Base-by-base conservation (phyloP, 2,888 invertebrate species). In the Drosophila yooni region DNA sequence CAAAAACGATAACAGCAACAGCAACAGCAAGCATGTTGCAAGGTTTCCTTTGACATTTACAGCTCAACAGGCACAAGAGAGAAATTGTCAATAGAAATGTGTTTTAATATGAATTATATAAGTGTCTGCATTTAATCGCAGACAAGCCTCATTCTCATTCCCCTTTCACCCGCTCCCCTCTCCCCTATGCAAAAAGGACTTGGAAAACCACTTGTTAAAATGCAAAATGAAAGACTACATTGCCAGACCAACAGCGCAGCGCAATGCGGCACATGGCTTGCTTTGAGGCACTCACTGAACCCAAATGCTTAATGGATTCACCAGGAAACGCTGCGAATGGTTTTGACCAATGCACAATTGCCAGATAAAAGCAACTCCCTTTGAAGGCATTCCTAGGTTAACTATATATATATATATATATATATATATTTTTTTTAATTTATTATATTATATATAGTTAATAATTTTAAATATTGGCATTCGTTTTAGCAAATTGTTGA, bases 11-110 rank as follows among this genome's bases (percentile, higher is more conserved):
- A 27, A 50, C 40, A 40, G n/a, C 40, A 8, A 40, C 15, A 50
- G 18, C 21, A 43, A 43, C 43, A 43, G 43, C 48, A 46, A 15
- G 46, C 50, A 50, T 50, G 48, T 48, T 27, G 48, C 48, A 48
- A 48, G 50, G 50, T 29, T 29, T 7, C 27, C 10, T 29, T 11
- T 50, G 27, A 18, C 15, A 50, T 27, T 50, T 50, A 18, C 18
- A 50, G 50, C 50, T 50, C 50, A 50, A 50, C 50, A 50, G 50
- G 50, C 50, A 27, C 25, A 18, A 27, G 2, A 6, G 18, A 18
- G 50, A 18, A 18, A 50, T 29, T 50, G 27, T 27, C 27, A 25
- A 50, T 18, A 18, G 5, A 27, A 46, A 46, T 46, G 15, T 15
- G 15, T 15, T 25, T 46, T 25, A 46, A 25, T 25, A 46, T 25